Percentiles rank a stretch among this genome's conserved stretches.
Conservation (phyloP, 2,113 vertebrate genomes). For the Eulemur macaco region DNA sequence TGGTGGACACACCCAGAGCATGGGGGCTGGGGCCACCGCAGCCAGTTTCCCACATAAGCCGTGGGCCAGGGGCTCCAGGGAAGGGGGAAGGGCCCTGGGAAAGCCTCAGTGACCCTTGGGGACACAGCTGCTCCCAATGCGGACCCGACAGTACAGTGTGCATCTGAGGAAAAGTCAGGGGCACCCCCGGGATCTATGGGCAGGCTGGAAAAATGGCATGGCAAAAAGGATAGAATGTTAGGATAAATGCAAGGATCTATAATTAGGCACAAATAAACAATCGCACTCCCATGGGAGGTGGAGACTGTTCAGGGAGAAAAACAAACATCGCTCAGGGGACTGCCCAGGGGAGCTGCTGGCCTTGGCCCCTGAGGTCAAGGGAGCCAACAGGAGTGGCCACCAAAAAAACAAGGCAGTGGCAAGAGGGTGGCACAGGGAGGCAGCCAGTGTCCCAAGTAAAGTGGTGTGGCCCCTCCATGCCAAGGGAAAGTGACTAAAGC, state of each 20-base stretch:
- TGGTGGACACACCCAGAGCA: not conserved
- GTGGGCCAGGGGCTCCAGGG: not conserved
- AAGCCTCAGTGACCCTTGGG: not conserved
- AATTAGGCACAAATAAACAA: constrained; percentile 66
- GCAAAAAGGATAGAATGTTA: not conserved
- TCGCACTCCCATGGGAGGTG: not conserved
- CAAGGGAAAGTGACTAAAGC: not conserved
- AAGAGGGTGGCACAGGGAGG: not conserved
- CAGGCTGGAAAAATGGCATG: not conserved
- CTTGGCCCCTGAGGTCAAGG: not conserved
- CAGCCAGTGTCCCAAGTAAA: not conserved
- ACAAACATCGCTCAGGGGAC: not conserved
- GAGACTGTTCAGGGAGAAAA: not conserved
- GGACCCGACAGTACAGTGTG: not conserved
- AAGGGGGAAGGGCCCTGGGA: not conserved
- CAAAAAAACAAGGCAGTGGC: not conserved
- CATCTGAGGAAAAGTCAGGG: not conserved
- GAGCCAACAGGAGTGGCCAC: not conserved
- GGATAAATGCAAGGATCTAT: constrained; percentile 35
- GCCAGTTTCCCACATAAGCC: not conserved
- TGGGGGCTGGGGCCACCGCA: not conserved
- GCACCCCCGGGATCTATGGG: accelerated
- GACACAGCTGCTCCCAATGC: not conserved
- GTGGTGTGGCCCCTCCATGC: not conserved
- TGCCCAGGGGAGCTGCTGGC: not conserved